Percentiles rank a stretch among this genome's conserved stretches.
phyloP scores from a whole-genome alignment of 2,888 invertebrate species.

The Lathronympha strigana region DNA sequence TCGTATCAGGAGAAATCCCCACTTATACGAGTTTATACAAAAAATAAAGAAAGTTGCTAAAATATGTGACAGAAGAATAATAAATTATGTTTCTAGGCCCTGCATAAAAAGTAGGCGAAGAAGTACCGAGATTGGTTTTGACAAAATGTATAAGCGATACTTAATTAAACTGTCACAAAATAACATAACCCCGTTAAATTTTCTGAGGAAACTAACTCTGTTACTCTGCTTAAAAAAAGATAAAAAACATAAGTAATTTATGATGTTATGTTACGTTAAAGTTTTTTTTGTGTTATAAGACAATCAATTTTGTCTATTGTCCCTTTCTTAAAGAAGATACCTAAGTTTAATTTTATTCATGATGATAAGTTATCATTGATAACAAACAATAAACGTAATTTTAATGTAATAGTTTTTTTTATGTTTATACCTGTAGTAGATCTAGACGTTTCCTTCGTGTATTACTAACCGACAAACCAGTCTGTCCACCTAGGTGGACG shows the following conservation, averaged over 20 bases:
- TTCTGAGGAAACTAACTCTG: not conserved
- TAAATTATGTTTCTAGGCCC: not conserved
- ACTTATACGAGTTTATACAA: not conserved
- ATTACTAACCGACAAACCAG: too few species aligned
- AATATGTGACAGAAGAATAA: constrained; percentile 1
- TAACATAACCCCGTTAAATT: constrained; percentile 6
- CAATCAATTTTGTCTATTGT: not conserved
- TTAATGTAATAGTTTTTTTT: not conserved
- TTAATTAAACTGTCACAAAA: not conserved
- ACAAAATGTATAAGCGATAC: not conserved
- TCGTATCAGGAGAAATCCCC: constrained; percentile 1
- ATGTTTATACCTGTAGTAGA: too few species aligned
- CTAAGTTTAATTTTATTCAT: not conserved
- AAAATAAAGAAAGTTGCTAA: not conserved
- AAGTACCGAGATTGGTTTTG: constrained; percentile 5
- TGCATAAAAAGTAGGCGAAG: not conserved
- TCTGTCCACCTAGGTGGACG: too few species aligned
- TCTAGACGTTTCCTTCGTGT: too few species aligned
- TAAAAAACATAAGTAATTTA: constrained; percentile 4
- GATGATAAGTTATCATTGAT: too few species aligned
- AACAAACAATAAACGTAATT: not conserved
- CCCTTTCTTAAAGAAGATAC: too few species aligned
- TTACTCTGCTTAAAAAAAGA: constrained; percentile 2
- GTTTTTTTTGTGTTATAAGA: not conserved
- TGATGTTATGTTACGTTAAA: not conserved